Conservation (phyloP, 2,888 invertebrate genomes). For the Mythimna pallens region DNA sequence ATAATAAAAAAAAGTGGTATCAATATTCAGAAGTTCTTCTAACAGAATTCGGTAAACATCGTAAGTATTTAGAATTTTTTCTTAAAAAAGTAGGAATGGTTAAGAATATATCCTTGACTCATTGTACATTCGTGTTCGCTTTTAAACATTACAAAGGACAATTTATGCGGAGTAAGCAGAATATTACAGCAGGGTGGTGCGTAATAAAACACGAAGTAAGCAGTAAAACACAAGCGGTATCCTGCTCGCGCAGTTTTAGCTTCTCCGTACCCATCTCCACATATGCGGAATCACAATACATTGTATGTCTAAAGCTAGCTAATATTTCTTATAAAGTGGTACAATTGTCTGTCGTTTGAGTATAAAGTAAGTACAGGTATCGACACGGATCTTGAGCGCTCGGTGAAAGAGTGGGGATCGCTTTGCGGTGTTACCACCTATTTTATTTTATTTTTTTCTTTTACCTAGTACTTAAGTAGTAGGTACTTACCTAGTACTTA, state of each 20-base stretch:
- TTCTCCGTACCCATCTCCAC: not conserved
- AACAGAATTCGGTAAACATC: not conserved
- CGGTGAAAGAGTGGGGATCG: too few species aligned
- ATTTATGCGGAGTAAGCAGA: conserved; percentile 13
- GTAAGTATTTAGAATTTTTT: not conserved
- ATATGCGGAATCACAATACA: conserved; percentile 3
- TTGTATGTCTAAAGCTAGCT: not conserved
- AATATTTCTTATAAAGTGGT: too few species aligned
- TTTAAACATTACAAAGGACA: conserved; percentile 8
- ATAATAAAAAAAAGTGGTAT: too few species aligned
- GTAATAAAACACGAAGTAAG: conserved; percentile 25
- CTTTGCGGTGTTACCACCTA: too few species aligned
- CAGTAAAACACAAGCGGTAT: conserved; percentile 26
- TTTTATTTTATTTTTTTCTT: too few species aligned
- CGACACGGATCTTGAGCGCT: too few species aligned
- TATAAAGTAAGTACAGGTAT: too few species aligned
- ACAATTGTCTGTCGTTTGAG: too few species aligned
- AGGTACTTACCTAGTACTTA: too few species aligned
- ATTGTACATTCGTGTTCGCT: not conserved
- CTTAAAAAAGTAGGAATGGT: not conserved
- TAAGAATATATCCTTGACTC: not conserved
- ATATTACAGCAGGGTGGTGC: conserved; percentile 7
- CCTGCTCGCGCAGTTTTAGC: conserved; percentile 8
- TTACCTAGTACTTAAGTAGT: too few species aligned
- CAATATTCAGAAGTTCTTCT: too few species aligned